Evolutionary conservation across 2,113 vertebrate genomes (phyloP), one percentile per base, ranked within the genome.

Genomic region (Megaleporinus macrocephalus): DNA sequence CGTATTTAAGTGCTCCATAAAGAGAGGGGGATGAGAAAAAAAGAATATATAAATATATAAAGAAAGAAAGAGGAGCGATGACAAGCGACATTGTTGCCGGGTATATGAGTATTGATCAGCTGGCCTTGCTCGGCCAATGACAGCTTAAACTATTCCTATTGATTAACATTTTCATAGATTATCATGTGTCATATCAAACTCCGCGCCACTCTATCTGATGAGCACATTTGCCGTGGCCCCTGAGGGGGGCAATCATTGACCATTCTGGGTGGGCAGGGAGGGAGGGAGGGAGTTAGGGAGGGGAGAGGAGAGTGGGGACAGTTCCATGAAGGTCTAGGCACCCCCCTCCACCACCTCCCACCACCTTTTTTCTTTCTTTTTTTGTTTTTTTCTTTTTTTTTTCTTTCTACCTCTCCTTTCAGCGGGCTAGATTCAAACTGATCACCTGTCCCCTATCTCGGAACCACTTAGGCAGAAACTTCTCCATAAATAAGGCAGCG

Each of bases 111-210:
- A 99, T 99, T 97, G 98, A 99, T 95, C 94, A 94, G 94, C 95
- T 91, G 89, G 93, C 94, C 93, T 94, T 89, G 94, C 95, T 93
- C 95, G 95, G 87, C 86, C 86, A 95, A 97, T 95, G 95, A 96
- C 97, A 97, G 95, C 95, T 97, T 98, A 98, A 99, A 99, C 96
- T 97, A 97, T 97, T 97, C 95, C 92, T 97, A 99, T 99, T 96
- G 97, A 99, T 99, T 97, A 98, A 98, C 98, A 99, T 99, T 99
- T 99, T 98, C 96, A 99, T 98, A 99, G 97, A 99, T 99, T 97
- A 99, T 98, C 96, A 96, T 96, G 96, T 98, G 97, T 97, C 98
- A 97, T 97, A 98, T 98, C 97, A 98, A 96, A 96, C 87, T 79
- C 83, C 94, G 92, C 93, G 92, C 92, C 91, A 93, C 94, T 94